A percentile compares a stretch with the other conserved stretches of the same genome.
These are phyloP conservation scores for Tachina fera DNA, from an alignment of 2,888 invertebrate species.

Conservation along the genomic window DNA sequence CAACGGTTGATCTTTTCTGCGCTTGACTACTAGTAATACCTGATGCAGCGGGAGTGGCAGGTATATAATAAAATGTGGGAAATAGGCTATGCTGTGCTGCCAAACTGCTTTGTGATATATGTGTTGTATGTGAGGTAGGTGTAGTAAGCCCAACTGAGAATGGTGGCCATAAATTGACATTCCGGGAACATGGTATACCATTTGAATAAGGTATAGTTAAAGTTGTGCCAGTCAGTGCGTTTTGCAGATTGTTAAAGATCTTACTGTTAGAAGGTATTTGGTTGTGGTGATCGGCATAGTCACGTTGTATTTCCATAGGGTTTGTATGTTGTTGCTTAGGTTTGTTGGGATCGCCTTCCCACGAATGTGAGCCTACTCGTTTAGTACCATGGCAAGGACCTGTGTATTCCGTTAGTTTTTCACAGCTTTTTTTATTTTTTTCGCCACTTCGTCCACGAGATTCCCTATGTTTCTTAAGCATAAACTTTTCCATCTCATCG, in stretches of 20 bases:
- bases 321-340: conserved; percentile 84
- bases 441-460: conserved; percentile 84
- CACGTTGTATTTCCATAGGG: conserved; percentile 72
- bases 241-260: conserved; percentile 72
- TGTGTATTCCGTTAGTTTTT: conserved; percentile 78
- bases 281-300: conserved; percentile 71
- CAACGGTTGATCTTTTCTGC: conserved; percentile 61
- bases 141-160: conserved; percentile 84
- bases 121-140: conserved; percentile 79
- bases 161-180: conserved; percentile 86
- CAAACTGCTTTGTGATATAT: conserved; percentile 80
- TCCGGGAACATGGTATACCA: conserved; percentile 74
- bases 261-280: conserved; percentile 66
- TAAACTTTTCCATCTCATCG: conserved; percentile 91
- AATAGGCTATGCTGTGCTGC: conserved; percentile 82
- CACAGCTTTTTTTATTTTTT: conserved; percentile 81
- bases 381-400: conserved; percentile 85
- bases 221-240: conserved; percentile 53
- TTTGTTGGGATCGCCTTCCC: conserved; percentile 86
- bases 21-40: conserved; percentile 60
- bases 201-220: conserved; percentile 68
- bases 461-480: conserved; percentile 88
- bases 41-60: conserved; percentile 80
- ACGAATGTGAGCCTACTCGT: conserved; percentile 86
- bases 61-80: conserved; percentile 85